These are phyloP conservation scores for Microcaecilia unicolor DNA, from an alignment of 2,797 vertebrate species.

Conservation along the genomic window DNA sequence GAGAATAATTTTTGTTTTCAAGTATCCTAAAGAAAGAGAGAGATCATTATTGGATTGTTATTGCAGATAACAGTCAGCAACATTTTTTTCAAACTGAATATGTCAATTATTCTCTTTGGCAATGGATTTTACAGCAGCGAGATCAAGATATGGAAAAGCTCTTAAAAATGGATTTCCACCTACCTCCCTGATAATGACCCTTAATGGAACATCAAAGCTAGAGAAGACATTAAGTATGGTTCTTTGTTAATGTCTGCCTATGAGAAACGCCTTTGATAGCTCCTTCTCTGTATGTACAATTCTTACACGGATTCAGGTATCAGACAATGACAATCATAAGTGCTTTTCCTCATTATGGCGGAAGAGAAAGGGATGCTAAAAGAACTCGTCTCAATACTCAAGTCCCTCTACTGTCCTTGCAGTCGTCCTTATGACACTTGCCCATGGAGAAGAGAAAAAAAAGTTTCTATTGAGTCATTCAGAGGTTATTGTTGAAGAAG, in stretches of 20 bases:
- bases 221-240: not conserved
- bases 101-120: slow-evolving; percentile 5
- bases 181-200: not conserved
- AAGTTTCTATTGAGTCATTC: too few relatives aligned
- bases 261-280: not conserved
- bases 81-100: not conserved
- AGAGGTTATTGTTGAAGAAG: too few relatives aligned
- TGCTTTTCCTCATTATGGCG: too few relatives aligned
- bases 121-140: not conserved
- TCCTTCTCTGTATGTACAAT: too few relatives aligned
- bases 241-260: not conserved
- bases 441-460: too few relatives aligned
- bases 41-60: not conserved
- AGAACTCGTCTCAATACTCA: too few relatives aligned
- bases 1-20: not conserved
- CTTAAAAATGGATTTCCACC: not conserved
- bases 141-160: not conserved
- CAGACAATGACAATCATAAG: too few relatives aligned
- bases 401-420: too few relatives aligned
- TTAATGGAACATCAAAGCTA: slow-evolving; percentile 5
- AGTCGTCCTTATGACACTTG: too few relatives aligned
- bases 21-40: not conserved
- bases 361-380: too few relatives aligned
- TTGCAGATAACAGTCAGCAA: not conserved
- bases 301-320: too few relatives aligned